Conservation (phyloP, 2,888 invertebrate species). For the Melanostoma scalare region DNA sequence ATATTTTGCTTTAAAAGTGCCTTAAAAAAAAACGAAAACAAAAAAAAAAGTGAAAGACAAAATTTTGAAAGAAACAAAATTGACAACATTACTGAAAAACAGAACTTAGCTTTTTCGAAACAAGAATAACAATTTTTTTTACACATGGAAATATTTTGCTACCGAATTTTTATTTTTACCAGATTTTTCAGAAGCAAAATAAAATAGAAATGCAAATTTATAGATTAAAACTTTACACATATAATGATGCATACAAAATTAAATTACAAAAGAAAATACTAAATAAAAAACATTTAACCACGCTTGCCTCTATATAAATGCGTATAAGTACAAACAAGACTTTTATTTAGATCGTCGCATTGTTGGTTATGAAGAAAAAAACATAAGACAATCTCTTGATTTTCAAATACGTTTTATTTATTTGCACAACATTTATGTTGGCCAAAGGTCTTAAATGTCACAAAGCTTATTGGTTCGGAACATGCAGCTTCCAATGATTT, state of each 20-base stretch:
- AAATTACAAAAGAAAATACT: slow-evolving; percentile 34
- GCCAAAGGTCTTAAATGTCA: not conserved
- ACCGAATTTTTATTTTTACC: slow-evolving; percentile 53
- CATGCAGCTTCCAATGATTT: too few relatives aligned
- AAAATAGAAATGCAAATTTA: slow-evolving; percentile 24
- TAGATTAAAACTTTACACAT: slow-evolving; percentile 42
- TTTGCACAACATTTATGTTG: slow-evolving; percentile 16
- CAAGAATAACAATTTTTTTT: slow-evolving; percentile 22
- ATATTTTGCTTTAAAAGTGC: slow-evolving; percentile 70
- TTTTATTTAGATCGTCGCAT: not conserved
- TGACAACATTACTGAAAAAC: slow-evolving; percentile 29
- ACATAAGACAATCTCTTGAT: slow-evolving; percentile 16
- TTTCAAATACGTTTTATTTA: slow-evolving; percentile 1
- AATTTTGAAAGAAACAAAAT: slow-evolving; percentile 17
- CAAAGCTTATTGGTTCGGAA: too few relatives aligned
- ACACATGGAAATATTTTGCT: slow-evolving; percentile 66
- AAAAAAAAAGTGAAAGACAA: slow-evolving; percentile 19
- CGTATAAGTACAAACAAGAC: slow-evolving; percentile 66
- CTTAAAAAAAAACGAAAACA: slow-evolving; percentile 51
- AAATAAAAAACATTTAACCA: slow-evolving; percentile 58
- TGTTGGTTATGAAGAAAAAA: slow-evolving; percentile 16
- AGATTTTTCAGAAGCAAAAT: slow-evolving; percentile 36
- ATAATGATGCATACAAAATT: slow-evolving; percentile 5
- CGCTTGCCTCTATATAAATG: slow-evolving; percentile 72
- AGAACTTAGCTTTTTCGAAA: slow-evolving; percentile 42